phyloP scores from a whole-genome alignment of 2,113 vertebrate genomes.

The Corvus moneduloides region DNA sequence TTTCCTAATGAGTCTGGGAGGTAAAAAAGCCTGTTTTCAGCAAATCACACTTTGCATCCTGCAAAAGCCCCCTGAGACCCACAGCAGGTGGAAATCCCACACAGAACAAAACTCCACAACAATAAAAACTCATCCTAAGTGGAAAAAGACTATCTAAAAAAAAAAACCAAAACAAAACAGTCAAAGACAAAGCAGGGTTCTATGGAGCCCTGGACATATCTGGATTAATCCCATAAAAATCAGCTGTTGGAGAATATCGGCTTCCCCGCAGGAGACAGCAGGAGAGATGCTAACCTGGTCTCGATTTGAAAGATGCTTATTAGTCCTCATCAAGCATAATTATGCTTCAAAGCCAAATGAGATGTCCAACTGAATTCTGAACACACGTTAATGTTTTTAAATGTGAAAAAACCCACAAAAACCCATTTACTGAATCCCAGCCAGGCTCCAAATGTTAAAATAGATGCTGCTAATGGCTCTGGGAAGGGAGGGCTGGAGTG shows the following conservation, averaged over 20 bases:
- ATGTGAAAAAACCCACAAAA: not conserved
- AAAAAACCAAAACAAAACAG: not conserved
- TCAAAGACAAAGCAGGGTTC: not conserved
- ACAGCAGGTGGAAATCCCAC: not conserved
- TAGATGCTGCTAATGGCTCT: not conserved
- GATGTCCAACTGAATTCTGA: not conserved
- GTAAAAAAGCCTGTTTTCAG: not conserved
- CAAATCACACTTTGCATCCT: not conserved
- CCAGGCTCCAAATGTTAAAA: not conserved
- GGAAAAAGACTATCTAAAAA: not conserved
- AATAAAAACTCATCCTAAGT: not conserved
- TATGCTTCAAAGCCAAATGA: slow-evolving; percentile 39
- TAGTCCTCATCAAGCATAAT: slow-evolving; percentile 52
- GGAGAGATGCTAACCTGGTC: not conserved
- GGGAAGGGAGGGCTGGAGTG: not conserved
- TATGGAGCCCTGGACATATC: not conserved
- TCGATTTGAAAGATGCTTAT: slow-evolving; percentile 38
- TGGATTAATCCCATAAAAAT: not conserved
- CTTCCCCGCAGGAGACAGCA: not conserved
- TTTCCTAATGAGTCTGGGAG: not conserved
- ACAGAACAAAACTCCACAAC: not conserved
- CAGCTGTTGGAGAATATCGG: not conserved
- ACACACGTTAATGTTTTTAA: not conserved
- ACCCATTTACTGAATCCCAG: not conserved
- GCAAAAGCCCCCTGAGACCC: not conserved